Base-by-base conservation (phyloP, 2,888 invertebrate species). In the Neoitamus cyanurus region DNA sequence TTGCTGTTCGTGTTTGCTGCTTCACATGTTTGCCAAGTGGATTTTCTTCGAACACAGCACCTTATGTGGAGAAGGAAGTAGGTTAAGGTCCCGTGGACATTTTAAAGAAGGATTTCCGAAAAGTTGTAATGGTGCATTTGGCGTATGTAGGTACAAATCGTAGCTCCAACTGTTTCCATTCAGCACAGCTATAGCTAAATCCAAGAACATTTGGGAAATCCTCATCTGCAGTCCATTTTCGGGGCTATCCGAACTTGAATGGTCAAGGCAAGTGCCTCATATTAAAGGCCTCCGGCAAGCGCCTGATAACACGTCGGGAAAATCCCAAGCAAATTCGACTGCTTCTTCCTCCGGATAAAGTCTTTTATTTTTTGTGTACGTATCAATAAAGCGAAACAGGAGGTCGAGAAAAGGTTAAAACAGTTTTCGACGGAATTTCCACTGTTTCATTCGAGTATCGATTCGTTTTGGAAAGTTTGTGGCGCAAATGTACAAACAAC, bases 401-500 rank as follows among this genome's bases (percentile, higher is more conserved):
- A 58, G 58, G 58, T 58, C 25, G 58, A 25, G 25, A 25, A 58
- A 58, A 58, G 58, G 58, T 58, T 58, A 58, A 58, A 58, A 58
- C 58, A 25, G 58, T 58, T 58, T 58, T 58, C 58, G n/a, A 58
- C 58, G 58, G 58, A 58, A 58, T 58, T 58, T 58, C 58, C 58
- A 58, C 58, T 58, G 58, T 0, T 58, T 9, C 58, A 7, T 20
- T 58, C 58, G 0, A 2, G 58, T 58, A 58, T 58, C 58, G 58
- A 58, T 58, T 58, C 20, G 58, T 15, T 58, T 58, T 58, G 9
- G 58, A 58, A 58, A 58, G 58, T 58, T 58, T 58, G 25, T 25
- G 58, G 20, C 58, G 25, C 58, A 58, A 58, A 58, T 58, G 15
- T 25, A 58, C 58, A 58, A 58, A 58, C 58, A 58, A 58, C 58